phyloP scores from a whole-genome alignment of 1,140 invertebrate species.

The Globodera rostochiensis region DNA sequence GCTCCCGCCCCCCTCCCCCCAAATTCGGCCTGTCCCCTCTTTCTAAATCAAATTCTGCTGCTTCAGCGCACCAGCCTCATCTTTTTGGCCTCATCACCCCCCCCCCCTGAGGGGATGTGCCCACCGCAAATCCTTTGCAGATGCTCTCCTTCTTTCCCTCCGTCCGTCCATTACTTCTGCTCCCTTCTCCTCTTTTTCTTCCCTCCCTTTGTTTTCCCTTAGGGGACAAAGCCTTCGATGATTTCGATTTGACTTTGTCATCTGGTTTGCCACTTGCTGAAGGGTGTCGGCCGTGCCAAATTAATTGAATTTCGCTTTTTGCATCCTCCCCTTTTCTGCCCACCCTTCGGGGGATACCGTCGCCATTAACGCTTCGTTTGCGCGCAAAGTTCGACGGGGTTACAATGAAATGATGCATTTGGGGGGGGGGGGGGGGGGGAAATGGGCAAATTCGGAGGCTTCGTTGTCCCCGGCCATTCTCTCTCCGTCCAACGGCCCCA shows the following conservation, averaged over 20 bases:
- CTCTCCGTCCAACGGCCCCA: neutral
- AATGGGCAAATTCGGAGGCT: neutral
- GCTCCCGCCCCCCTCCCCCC: neutral
- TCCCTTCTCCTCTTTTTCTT: neutral
- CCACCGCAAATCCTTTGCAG: neutral
- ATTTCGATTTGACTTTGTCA: conserved; percentile 7
- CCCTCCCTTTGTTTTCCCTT: neutral
- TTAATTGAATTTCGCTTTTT: conserved; percentile 7
- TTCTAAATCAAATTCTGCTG: conserved; percentile 33
- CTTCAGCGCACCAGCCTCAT: conserved; percentile 16
- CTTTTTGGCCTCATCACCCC: neutral
- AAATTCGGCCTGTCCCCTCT: neutral
- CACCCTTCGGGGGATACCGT: neutral
- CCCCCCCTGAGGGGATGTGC: neutral
- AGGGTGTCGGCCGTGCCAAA: neutral
- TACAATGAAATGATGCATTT: neutral
- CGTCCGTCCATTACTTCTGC: neutral
- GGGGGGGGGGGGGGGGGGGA: neutral
- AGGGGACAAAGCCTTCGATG: neutral
- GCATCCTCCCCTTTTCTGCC: neutral
- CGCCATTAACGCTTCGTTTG: neutral
- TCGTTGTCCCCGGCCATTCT: neutral
- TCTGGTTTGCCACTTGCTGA: neutral
- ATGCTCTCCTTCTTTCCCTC: neutral
- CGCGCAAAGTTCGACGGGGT: neutral